Base-by-base conservation (phyloP, 2,797 vertebrate genomes). In the Molossus molossus region DNA sequence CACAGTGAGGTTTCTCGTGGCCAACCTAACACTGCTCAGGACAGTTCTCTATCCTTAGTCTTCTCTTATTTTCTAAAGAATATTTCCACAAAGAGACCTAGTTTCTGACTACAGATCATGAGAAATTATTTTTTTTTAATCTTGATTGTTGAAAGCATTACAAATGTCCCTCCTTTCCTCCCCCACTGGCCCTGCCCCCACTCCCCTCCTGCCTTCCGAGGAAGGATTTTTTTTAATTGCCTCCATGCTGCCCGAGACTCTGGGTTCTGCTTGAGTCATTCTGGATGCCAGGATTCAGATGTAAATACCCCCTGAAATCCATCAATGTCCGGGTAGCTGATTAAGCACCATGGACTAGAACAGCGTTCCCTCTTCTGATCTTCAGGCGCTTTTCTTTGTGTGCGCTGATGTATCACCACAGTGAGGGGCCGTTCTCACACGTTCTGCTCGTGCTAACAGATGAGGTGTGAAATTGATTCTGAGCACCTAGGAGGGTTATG, bases 381-480 rank as follows among this genome's bases (percentile, higher is more conserved):
- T 98, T 95, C 96, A 57, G 98, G 97, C 96, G 4, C 55, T 97
- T 77, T 98, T 80, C 94, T 98, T 97, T 94, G 94, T 98, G 92
- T 93, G 93, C 72, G 79, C 96, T 97, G 98, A 97, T 96, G 87
- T 97, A 96, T 98, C 97, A 94, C 79, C 95, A 82, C 23, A 69
- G 86, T 40, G 83, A 95, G 86, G 93, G 96, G 96, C 81, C 76
- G 87, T 96, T 96, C 96, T 82, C 96, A 96, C 79, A 91, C 97
- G 96, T 97, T 95, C 95, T 97, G 96, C 94, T 98, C 97, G 69
- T 88, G 97, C 85, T 97, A 98, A 98, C 70, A 88, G 97, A 98
- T 97, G 97, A 98, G 95, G 88, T 97, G 96, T 98, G 98, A 98
- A 98, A 98, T 97, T 94, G 96, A 95, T 98, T 97, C 97, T 58